phyloP scores from a whole-genome alignment of 2,888 invertebrate species.

The Watsonalla cultraria region DNA sequence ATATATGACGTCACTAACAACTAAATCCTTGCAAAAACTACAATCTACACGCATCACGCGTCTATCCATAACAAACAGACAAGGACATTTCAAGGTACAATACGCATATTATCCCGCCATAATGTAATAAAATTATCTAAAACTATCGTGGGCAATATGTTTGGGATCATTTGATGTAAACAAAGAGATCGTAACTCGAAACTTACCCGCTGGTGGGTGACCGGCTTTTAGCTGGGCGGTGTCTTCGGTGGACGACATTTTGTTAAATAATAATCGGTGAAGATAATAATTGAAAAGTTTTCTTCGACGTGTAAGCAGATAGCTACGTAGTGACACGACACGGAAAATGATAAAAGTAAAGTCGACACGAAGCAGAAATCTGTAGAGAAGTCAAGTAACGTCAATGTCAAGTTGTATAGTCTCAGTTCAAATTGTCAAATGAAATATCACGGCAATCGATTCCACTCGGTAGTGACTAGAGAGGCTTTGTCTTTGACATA shows the following conservation, averaged over 20 bases:
- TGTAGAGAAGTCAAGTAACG: no score
- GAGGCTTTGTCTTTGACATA: no score
- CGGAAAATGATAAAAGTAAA: not conserved
- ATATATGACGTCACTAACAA: constrained; percentile 24
- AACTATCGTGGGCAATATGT: not conserved
- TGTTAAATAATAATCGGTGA: constrained; percentile 12
- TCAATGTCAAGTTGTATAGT: no score
- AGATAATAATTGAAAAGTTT: constrained; percentile 11
- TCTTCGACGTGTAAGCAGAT: constrained; percentile 52
- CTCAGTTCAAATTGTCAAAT: no score
- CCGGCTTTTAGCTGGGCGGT: constrained; percentile 89
- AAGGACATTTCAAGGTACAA: no score
- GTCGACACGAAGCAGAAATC: no score
- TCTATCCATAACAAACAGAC: not conserved
- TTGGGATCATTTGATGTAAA: constrained; percentile 8
- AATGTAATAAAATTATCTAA: no score
- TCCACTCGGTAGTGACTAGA: no score
- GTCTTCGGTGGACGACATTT: constrained; percentile 73
- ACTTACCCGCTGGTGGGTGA: constrained; percentile 93
- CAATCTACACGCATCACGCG: not conserved
- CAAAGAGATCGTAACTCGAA: constrained; percentile 15
- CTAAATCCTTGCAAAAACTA: constrained; percentile 4
- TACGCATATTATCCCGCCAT: no score
- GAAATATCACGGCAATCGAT: no score
- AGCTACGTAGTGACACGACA: constrained; percentile 18